phyloP scores from a whole-genome alignment of 2,797 vertebrate genomes.

The Lepus townsendii region DNA sequence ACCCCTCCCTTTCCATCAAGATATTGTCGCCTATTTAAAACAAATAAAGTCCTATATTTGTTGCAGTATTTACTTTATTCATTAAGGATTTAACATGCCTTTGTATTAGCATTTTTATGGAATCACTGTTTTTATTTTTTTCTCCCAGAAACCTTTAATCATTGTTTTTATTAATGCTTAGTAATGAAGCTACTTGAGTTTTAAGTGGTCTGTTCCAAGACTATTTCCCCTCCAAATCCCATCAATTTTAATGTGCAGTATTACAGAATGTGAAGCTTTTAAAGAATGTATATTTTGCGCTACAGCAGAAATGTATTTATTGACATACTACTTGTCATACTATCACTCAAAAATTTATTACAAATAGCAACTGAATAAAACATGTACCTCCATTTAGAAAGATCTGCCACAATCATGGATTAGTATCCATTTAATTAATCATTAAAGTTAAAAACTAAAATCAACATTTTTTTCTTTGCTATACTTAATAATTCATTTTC shows the following conservation, averaged over 20 bases:
- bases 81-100: conserved; percentile 25
- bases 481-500: background rate
- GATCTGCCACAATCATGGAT: background rate
- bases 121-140: background rate
- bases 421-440: background rate
- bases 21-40: background rate
- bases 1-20: background rate
- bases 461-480: background rate
- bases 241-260: conserved; percentile 42
- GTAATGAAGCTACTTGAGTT: conserved; percentile 13
- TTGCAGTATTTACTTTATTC: background rate
- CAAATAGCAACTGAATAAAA: background rate
- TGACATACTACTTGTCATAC: conserved; percentile 5
- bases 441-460: background rate
- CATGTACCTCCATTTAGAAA: background rate
- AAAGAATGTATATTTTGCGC: conserved; percentile 27
- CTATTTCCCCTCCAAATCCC: background rate
- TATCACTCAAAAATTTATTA: conserved; percentile 38
- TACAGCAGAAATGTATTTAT: background rate
- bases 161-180: conserved; percentile 45
- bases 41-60: conserved; percentile 8
- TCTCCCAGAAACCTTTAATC: background rate
- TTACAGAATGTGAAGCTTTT: conserved; percentile 24
- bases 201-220: conserved; percentile 19
- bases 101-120: conserved; percentile 16